Conservation (phyloP, 92 coral and sea anemone species). For the Porites divaricata region DNA sequence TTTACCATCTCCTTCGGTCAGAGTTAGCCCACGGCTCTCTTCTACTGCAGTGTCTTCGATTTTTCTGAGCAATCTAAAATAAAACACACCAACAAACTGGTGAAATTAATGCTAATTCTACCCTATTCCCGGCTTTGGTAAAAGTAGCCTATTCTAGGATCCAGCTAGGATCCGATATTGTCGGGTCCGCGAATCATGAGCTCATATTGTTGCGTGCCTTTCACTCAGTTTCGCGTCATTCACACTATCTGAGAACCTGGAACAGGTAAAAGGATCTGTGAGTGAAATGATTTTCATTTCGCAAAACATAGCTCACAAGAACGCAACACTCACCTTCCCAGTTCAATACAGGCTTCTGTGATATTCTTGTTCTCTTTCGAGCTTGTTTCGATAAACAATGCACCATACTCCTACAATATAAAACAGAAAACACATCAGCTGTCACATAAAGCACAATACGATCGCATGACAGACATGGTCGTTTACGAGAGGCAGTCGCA, state of each 20-base stretch:
- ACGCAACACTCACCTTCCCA: slow-evolving; percentile 77
- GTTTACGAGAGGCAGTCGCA: no score
- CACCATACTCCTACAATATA: slow-evolving; percentile 84
- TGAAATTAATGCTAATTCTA: no score
- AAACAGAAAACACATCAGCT: not conserved
- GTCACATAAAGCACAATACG: no score
- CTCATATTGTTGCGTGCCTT: no score
- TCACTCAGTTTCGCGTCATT: no score
- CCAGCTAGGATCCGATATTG: no score
- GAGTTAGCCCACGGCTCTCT: slow-evolving; percentile 49
- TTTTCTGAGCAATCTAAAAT: slow-evolving; percentile 61
- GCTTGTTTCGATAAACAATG: slow-evolving; percentile 89
- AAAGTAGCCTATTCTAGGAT: no score
- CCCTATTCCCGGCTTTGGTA: no score
- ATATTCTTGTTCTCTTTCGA: slow-evolving; percentile 88
- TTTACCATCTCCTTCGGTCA: slow-evolving; percentile 55
- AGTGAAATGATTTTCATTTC: not conserved
- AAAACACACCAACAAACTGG: not conserved
- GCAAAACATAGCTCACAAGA: not conserved
- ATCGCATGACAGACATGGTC: no score
- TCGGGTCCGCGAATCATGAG: no score
- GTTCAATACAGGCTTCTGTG: slow-evolving; percentile 81
- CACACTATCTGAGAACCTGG: no score
- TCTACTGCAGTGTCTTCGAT: slow-evolving; percentile 64
- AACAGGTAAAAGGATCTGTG: no score